phyloP scores from a whole-genome alignment of 2,113 vertebrate species.

The Gulo gulo region DNA sequence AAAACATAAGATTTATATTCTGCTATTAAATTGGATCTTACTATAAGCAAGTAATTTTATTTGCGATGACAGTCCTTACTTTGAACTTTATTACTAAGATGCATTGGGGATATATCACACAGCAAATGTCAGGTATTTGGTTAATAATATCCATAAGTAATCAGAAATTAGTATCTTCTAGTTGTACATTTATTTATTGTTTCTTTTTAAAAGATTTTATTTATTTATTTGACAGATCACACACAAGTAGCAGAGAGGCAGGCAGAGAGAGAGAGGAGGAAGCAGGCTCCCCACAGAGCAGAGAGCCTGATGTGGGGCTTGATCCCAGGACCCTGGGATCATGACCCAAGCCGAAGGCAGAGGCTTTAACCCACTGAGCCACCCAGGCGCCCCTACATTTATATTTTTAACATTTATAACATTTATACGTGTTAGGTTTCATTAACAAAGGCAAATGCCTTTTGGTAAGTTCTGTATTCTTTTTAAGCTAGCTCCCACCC shows the following conservation, averaged over 20 bases:
- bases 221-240: too few species aligned
- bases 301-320: too few species aligned
- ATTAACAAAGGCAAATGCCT: conserved; percentile 9
- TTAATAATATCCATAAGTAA: not conserved
- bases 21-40: not conserved
- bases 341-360: too few species aligned
- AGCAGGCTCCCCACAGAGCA: too few species aligned
- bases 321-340: too few species aligned
- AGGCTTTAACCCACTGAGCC: too few species aligned
- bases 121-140: not conserved
- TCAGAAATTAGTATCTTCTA: conserved; percentile 15
- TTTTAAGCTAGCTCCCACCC: not conserved
- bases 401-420: not conserved
- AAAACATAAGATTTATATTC: not conserved
- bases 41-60: not conserved
- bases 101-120: not conserved
- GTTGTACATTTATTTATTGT: not conserved
- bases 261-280: too few species aligned
- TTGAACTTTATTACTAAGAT: conserved; percentile 24
- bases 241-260: too few species aligned
- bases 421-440: not conserved
- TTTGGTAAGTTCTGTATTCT: not conserved
- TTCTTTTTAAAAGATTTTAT: too few species aligned
- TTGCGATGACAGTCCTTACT: not conserved
- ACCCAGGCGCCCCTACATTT: too few species aligned